Base-by-base conservation (phyloP, 2,113 vertebrate genomes). In the Coregonus clupeaformis region DNA sequence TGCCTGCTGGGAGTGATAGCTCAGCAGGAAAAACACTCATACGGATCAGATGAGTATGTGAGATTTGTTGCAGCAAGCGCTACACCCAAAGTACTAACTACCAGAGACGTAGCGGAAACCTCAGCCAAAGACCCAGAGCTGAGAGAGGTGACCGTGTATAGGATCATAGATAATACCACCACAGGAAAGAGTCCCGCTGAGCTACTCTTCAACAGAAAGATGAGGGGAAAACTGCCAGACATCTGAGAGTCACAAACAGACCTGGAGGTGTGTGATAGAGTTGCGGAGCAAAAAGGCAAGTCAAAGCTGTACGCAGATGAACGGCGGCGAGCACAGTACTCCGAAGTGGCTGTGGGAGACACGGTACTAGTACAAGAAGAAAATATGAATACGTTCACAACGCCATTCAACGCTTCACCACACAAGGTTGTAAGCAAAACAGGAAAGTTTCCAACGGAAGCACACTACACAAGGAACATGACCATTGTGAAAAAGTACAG, bases 41-140 rank as follows among this genome's bases (percentile, higher is more conserved):
- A 81, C 66, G 71, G 22, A 66, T 64, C 70, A 25, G 75, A 76
- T 2, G 70, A 78, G 9, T 81, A 71, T 73, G 83, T 85, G 69
- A 77, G 78, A 22, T 82, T 76, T 27, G 30, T 80, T 2, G 76
- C 78, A 2, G 25, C 72, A 12, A 72, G 14, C 52, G 77, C 73
- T 13, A 74, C 75, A 7, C 69, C 29, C 36, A 42, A 42, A 42
- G 36, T 9, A 42, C 36, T 42, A 9, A 42, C 36, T 42, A 42
- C 36, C 36, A 42, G 36, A 42, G 36, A 42, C 9, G 36, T 11
- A 42, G 36, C 11, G 9, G 36, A 42, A 42, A 9, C 36, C 9
- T 42, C 36, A 42, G 9, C 9, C 36, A 42, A 42, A 42, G 36
- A 42, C 36, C 36, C 36, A 36, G 66, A 80, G 16, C 45, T 71